phyloP scores from a whole-genome alignment of 1,140 invertebrate species.

The Agrypnia vestita region DNA sequence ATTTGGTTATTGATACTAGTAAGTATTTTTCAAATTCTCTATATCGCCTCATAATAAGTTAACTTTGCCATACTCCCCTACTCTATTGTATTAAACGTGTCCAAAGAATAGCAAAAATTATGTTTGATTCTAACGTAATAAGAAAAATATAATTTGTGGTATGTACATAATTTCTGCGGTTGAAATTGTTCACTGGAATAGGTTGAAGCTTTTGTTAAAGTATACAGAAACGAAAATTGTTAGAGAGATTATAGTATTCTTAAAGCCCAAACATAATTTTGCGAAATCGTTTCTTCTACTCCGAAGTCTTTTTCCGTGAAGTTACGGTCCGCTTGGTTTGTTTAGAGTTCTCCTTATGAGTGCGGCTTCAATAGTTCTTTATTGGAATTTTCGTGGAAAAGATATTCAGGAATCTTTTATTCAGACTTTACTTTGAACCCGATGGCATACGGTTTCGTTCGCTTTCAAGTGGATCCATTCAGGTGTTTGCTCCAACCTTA shows the following conservation, averaged over 20 bases:
- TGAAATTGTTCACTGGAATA: background rate
- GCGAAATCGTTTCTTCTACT: background rate
- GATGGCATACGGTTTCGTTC: background rate
- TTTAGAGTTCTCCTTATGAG: background rate
- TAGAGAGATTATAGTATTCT: background rate
- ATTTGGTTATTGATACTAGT: no score
- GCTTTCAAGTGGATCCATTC: background rate
- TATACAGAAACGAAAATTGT: no score
- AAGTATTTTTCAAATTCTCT: no score
- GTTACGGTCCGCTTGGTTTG: slow-evolving; percentile 7
- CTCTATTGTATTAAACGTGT: background rate
- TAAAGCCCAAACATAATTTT: background rate
- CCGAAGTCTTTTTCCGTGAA: slow-evolving; percentile 15
- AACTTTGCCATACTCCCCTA: background rate
- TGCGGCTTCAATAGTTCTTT: background rate
- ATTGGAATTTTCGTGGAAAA: slow-evolving; percentile 17
- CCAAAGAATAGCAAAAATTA: background rate
- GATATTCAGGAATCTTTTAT: slow-evolving; percentile 2
- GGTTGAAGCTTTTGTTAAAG: background rate
- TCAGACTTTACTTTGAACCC: slow-evolving; percentile 14
- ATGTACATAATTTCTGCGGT: background rate
- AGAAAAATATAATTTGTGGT: background rate
- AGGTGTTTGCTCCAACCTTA: background rate
- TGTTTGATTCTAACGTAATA: background rate
- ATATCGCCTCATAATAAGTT: no score